Percentiles rank a stretch among this genome's conserved stretches.
These are phyloP conservation scores for Macaria notata DNA, from an alignment of 2,888 invertebrate species.

Conservation along the genomic window DNA sequence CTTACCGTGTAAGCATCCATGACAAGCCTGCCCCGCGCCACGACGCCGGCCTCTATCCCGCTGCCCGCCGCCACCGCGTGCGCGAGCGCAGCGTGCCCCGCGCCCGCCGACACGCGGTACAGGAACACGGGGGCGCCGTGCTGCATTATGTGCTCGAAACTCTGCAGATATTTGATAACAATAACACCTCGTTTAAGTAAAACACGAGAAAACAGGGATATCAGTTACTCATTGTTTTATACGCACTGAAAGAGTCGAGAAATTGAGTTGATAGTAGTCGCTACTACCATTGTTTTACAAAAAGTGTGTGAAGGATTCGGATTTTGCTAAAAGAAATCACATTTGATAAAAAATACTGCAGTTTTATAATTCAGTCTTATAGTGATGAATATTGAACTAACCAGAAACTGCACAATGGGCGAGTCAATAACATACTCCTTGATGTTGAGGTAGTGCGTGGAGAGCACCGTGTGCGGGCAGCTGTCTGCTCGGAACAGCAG, in stretches of 20 bases:
- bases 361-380: too few relatives aligned
- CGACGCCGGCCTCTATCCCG: conserved; percentile 77
- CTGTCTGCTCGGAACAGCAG: conserved; percentile 77
- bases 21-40: conserved; percentile 78
- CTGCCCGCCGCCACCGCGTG: conserved; percentile 83
- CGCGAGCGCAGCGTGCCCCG: conserved; percentile 84
- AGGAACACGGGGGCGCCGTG: conserved; percentile 85
- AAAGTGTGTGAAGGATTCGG: too few relatives aligned
- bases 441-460: conserved; percentile 90
- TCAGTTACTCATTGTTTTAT: too few relatives aligned
- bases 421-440: conserved; percentile 80
- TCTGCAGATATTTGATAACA: conserved; percentile 74
- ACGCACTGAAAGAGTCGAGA: too few relatives aligned
- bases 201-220: too few relatives aligned
- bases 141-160: conserved; percentile 83
- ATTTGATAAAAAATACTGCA: too few relatives aligned
- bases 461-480: conserved; percentile 89
- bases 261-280: too few relatives aligned
- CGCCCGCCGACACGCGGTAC: conserved; percentile 84
- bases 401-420: conserved; percentile 78
- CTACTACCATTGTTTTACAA: too few relatives aligned
- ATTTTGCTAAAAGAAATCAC: too few relatives aligned
- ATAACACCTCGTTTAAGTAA: too few relatives aligned
- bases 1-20: conserved; percentile 56
- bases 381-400: too few relatives aligned